A percentile compares a stretch with the other conserved stretches of the same genome.
phyloP scores from a whole-genome alignment of 2,797 vertebrate species.

The Molothrus aeneus region DNA sequence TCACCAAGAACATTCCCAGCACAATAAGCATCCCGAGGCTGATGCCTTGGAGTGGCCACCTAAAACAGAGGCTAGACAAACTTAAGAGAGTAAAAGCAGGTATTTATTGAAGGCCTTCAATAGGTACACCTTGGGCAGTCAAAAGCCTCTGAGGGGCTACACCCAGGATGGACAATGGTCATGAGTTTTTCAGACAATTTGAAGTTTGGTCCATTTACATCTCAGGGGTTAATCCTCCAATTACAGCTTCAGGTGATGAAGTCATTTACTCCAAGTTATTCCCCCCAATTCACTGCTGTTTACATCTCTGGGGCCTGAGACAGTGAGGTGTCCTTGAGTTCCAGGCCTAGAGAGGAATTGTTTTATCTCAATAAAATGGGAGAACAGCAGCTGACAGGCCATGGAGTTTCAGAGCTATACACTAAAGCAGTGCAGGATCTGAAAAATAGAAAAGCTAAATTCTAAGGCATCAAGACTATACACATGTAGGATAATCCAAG shows the following conservation, averaged over 20 bases:
- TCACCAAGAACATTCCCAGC: neutral
- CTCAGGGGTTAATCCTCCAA: neutral
- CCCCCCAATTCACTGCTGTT: neutral
- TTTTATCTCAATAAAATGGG: neutral
- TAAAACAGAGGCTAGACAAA: neutral
- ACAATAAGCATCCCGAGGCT: neutral
- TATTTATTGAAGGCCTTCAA: neutral
- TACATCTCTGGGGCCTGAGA: too few species aligned
- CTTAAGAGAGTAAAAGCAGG: neutral
- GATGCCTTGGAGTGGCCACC: neutral
- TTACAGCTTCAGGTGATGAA: neutral
- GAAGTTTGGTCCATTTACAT: neutral
- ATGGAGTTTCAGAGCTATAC: neutral
- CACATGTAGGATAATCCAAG: neutral
- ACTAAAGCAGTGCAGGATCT: neutral
- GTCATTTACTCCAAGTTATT: neutral
- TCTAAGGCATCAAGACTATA: neutral
- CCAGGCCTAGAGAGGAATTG: neutral
- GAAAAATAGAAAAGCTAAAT: neutral
- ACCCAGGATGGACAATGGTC: too few species aligned
- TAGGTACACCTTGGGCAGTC: neutral
- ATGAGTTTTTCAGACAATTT: neutral
- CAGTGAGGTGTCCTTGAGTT: neutral
- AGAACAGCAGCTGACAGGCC: neutral
- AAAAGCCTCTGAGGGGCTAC: accelerated